Evolutionary conservation across 2,113 vertebrate genomes (phyloP), one percentile per base, ranked within the genome.

Genomic region (Thomomys bottae): DNA sequence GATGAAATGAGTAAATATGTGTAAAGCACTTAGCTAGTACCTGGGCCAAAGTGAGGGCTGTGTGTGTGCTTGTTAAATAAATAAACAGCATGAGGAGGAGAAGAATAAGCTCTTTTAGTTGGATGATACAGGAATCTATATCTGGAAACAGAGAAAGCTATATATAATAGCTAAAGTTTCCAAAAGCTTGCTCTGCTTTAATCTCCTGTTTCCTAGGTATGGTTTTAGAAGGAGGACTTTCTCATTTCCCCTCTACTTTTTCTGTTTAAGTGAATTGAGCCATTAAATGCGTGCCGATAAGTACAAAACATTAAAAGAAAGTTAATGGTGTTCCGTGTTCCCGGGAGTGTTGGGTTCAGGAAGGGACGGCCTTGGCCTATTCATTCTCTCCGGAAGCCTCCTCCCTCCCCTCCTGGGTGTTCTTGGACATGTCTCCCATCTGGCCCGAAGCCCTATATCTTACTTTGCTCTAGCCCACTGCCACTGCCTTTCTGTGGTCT

Each of bases 291-390:
- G 93, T 73, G 76, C 96, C n/a, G 8, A 80, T 96, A 94, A 80
- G 32, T 84, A 96, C 94, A 96, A 96, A 96, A 84, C 94, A 92
- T 90, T 92, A 90, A 96, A 95, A 96, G 96, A 96, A 94, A 96
- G 84, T 92, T 94, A 92, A 93, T 93, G 95, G 89, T 80, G 73
- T 67, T 4, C 71, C 90, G 0, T 83, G 95, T 95, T 95, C 87
- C 84, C 30, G 93, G 42, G 9, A 90, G 89, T 0, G 23, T 92
- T 4, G 76, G 72, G 88, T 86, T 87, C 34, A 40, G 63, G 94
- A 92, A 81, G 68, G 85, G 87, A 68, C 93, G 36, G 67, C 87
- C 61, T n/a, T 15, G 49, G 84, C 90, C 94, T 91, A 89, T 96
- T 96, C 95, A 95, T 94, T 79, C 23, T 8, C 54, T 67, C 96